phyloP scores from a whole-genome alignment of 2,888 invertebrate genomes.

The Abrostola triplasia region DNA sequence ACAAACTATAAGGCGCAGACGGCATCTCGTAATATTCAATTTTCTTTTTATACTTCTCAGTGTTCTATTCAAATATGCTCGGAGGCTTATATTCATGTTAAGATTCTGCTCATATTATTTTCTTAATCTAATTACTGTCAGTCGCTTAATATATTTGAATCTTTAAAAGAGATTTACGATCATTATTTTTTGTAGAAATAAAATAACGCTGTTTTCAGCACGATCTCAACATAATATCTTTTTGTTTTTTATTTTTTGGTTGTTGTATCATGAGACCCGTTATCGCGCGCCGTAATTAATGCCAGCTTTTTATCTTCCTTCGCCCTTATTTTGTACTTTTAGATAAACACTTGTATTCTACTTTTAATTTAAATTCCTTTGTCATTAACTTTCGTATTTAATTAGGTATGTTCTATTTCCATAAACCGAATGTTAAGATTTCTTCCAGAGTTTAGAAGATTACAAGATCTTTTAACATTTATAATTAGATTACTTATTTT shows the following conservation, averaged over 20 bases:
- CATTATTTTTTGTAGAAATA: constrained; percentile 31
- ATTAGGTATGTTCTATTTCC: neutral
- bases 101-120: constrained; percentile 27
- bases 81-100: constrained; percentile 10
- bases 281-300: constrained; percentile 38
- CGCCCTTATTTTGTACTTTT: constrained; percentile 4
- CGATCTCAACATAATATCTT: constrained; percentile 18
- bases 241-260: constrained; percentile 15
- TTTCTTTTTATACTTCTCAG: constrained; percentile 51
- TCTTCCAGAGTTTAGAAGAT: constrained; percentile 2
- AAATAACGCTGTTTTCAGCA: constrained; percentile 30
- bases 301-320: constrained; percentile 28
- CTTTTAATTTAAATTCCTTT: constrained; percentile 5
- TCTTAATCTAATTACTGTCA: constrained; percentile 40
- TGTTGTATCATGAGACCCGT: constrained; percentile 24
- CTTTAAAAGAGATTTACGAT: constrained; percentile 44
- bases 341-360: neutral
- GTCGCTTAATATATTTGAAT: constrained; percentile 17
- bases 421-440: neutral
- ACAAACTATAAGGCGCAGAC: constrained; percentile 44
- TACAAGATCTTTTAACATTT: constrained; percentile 7
- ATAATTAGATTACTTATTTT: neutral
- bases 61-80: constrained; percentile 42
- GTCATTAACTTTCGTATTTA: neutral
- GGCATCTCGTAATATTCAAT: constrained; percentile 50